Base-by-base conservation (phyloP, 2,113 vertebrate species). In the Willisornis vidua region DNA sequence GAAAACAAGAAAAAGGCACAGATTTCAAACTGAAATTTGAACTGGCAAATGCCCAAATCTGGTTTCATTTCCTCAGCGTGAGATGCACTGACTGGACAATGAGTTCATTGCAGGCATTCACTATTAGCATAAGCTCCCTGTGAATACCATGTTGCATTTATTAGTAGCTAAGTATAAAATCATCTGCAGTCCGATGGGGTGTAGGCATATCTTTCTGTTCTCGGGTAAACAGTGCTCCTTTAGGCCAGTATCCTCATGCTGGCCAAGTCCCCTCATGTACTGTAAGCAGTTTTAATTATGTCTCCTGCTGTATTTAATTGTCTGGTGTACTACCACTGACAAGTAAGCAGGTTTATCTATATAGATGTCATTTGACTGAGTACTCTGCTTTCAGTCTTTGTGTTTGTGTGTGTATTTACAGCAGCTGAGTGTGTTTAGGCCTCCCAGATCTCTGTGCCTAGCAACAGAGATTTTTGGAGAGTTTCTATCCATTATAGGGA, bases 241-340 rank as follows among this genome's bases (percentile, higher is more conserved):
- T 82, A 95, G 92, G 63, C 67, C 41, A 17, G 39, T 81, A 58
- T 81, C 59, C 28, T 77, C 48, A n/a, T 67, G 58, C 35, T 93
- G 77, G 71, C 70, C 85, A 88, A 94, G 70, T 85, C 25, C 29
- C 9, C 22, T 51, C 26, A 33, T 77, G 75, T 79, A 81, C 70
- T 84, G 39, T 73, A 88, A 93, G 73, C 54, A 92, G 33, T 82
- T 90, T 90, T 87, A 95, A 93, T 97, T 90, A 68, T 67, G 62
- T 66, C 35, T 96, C 24, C 80, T 88, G 66, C 67, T 72, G 55
- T 70, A 94, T 93, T 90, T 95, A 88, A 91, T 85, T 80, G 54
- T 88, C 75, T 94, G 51, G 22, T 89, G 83, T 62, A 59, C 43
- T 83, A 59, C 35, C 59, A 77, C 55, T 77, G 89, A n/a, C 49